Evolutionary conservation across 92 coral and sea anemone genomes (phyloP), one percentile per base, ranked within the genome.

Genomic region (Zoanthus gigantus): DNA sequence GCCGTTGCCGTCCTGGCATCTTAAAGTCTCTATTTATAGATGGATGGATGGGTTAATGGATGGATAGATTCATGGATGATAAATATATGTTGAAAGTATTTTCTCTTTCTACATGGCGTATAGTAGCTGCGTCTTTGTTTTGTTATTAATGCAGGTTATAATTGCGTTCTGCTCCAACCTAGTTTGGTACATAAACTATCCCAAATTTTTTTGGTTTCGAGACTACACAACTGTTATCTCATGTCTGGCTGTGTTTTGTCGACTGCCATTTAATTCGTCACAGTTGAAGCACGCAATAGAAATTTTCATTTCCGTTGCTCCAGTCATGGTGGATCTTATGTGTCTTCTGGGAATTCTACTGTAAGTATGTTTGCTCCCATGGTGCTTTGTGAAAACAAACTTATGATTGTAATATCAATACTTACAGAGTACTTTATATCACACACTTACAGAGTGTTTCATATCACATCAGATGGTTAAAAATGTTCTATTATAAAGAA

Each of bases 261-360:
- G 98, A 46, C 89, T 95, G 52, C 98, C 98, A 7, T 95, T 95
- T 81, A 93, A 95, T 93, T 93, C 94, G 71, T 74, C 93, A 29
- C 96, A 93, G 50, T 90, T 95, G 18, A 95, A 95, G 79, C 89
- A 92, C 80, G 98, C 98, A 4, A 92, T 95, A 11, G 92, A 94
- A 61, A 94, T 95, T 81, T 93, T 95, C 68, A 84, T 87, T 5
- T 78, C 96, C 45, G 69, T 95, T 4, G 98, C 96, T 3, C 98
- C 98, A 0, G 96, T 95, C 8, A 95, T 95, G 98, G 93, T 85
- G 29, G 98, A 95, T 29, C 88, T 95, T 9, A 78, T 95, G 85
- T 95, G 94, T 74, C 84, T 95, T 30, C 83, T 95, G 65, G 95
- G 95, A 42, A 95, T 95, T 68, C 89, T 95, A 42, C 63, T 93